Base-by-base conservation (phyloP, 2,113 vertebrate genomes). In the Solea solea region DNA sequence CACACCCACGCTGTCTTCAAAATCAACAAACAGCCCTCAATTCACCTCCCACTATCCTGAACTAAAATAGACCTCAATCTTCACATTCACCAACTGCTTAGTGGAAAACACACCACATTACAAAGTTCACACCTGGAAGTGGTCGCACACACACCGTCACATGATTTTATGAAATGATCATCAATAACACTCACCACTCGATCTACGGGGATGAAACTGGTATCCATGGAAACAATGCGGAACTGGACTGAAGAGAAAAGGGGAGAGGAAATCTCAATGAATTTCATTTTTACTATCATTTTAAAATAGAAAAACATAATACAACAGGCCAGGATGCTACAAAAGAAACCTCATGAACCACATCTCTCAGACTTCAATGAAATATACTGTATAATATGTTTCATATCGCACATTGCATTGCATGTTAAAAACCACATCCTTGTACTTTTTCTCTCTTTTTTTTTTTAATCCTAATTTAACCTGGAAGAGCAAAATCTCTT, bases 141-240 rank as follows among this genome's bases (percentile, higher is more conserved):
- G 27, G 21, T 9, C 2, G 57, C 52, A 0, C 6, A 5, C 4
- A n/a, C 34, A 15, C 1, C 7, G 15, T 34, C 13, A 45, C 41
- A 21, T 1, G 5, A 67, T 66, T 42, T 1, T 8, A 14, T 15
- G 15, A 10, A 21, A 51, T 0, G 13, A 34, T 34, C 5, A 34
- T 34, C 34, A 34, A 34, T 49, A 63, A 78, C 90, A 80, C 90
- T 39, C 74, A 94, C 92, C 90, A 56, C 63, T 68, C 83, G 83
- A 2, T 66, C 51, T 0, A 82, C 66, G 0, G 90, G 83, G 57
- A 90, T 39, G 58, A 94, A 92, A 50, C 27, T 62, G 40, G 68
- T 1, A 45, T 90, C 82, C 76, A 93, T 56, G 5, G 92, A 93
- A 44, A 88, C 91, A 0, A 93, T 87, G 54, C 92, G 83, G 67